Evolutionary conservation across 2,888 invertebrate genomes (phyloP).

Genomic region (Ectemnius continuus): DNA sequence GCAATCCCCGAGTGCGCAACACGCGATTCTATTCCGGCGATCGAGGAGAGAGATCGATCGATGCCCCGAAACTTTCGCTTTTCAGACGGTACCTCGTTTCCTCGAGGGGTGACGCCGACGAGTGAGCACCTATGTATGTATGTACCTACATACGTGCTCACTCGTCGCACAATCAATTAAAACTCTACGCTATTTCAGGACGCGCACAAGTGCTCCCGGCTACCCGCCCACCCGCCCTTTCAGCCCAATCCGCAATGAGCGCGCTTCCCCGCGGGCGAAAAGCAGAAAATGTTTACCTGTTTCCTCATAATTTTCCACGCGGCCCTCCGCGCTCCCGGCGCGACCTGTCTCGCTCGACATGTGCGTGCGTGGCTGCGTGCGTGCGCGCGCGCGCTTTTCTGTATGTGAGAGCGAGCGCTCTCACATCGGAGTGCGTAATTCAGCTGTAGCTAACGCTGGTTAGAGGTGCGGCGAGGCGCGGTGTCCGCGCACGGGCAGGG

Average conservation of each 20-base stretch:
- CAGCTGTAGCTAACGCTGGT: constrained; percentile 69
- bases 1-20: neutral
- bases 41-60: constrained; percentile 33
- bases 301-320: constrained; percentile 55
- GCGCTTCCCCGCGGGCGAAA: constrained; percentile 13
- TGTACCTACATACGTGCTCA: neutral
- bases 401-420: constrained; percentile 19
- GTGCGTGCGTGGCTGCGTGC: neutral
- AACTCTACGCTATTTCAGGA: constrained; percentile 15
- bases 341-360: neutral
- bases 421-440: constrained; percentile 71
- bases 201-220: neutral
- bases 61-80: constrained; percentile 48
- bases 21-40: constrained; percentile 27
- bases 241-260: neutral
- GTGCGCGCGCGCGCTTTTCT: no score
- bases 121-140: neutral
- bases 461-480: constrained; percentile 50
- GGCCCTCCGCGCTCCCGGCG: constrained; percentile 23
- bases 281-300: constrained; percentile 44
- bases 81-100: constrained; percentile 26
- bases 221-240: neutral
- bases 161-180: constrained; percentile 1
- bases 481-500: constrained; percentile 43
- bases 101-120: neutral